Conservation (phyloP, 2,797 vertebrate genomes). For the Miichthys miiuy region DNA sequence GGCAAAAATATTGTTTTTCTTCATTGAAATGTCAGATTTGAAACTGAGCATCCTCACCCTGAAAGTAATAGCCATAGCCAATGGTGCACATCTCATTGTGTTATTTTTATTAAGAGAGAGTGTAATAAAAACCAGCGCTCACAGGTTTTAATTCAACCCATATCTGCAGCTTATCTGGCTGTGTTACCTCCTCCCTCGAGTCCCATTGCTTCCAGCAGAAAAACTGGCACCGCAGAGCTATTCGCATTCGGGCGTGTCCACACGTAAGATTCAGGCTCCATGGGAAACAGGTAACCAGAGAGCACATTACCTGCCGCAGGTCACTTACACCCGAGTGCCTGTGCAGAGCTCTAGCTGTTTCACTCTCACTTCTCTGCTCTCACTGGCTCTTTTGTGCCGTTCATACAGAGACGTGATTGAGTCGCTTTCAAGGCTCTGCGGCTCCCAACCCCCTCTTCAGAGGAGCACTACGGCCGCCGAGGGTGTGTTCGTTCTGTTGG, state of each 20-base stretch:
- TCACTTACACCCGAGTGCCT: slow-evolving; percentile 54
- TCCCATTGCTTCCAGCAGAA: slow-evolving; percentile 52
- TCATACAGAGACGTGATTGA: slow-evolving; percentile 81
- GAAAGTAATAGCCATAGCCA: slow-evolving; percentile 13
- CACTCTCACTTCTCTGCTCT: slow-evolving; percentile 72
- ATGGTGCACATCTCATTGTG: slow-evolving; percentile 11
- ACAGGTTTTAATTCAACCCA: slow-evolving; percentile 31
- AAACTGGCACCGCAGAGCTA: slow-evolving; percentile 36
- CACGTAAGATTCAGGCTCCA: slow-evolving; percentile 57
- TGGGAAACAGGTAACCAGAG: slow-evolving; percentile 80
- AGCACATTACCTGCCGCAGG: slow-evolving; percentile 75
- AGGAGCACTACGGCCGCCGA: slow-evolving; percentile 47
- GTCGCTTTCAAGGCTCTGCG: slow-evolving; percentile 68
- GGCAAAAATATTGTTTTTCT: background rate
- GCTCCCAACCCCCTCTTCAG: slow-evolving; percentile 73
- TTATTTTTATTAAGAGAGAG: slow-evolving; percentile 21
- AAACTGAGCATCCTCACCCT: slow-evolving; percentile 2
- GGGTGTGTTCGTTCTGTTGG: slow-evolving; percentile 65
- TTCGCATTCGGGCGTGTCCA: slow-evolving; percentile 54
- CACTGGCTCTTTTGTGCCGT: slow-evolving; percentile 81
- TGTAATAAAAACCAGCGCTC: slow-evolving; percentile 12
- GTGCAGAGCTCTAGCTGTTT: slow-evolving; percentile 45
- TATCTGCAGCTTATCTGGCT: slow-evolving; percentile 26
- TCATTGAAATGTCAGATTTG: slow-evolving; percentile 7
- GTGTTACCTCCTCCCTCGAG: slow-evolving; percentile 34